A percentile compares a stretch with the other conserved stretches of the same genome.
These are phyloP conservation scores for Cyanoderma ruficeps DNA, from an alignment of 2,113 vertebrate species.

Conservation along the genomic window DNA sequence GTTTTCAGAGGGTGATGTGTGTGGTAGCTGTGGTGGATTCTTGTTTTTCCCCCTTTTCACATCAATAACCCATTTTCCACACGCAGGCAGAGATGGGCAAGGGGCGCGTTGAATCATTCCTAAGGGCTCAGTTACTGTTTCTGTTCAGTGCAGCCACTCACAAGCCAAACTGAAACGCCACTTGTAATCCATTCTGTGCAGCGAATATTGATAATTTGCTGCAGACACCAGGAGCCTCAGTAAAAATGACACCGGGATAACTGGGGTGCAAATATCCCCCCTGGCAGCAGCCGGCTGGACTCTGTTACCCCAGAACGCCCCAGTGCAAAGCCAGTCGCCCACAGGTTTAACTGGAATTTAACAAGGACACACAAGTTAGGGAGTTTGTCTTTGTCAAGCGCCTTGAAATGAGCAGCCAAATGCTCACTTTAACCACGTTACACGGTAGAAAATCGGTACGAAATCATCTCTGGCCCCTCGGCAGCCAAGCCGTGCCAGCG, in stretches of 20 bases:
- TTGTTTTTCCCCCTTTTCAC: not conserved
- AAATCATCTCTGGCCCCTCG: not conserved
- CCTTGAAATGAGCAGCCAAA: not conserved
- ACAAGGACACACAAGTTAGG: too few relatives aligned
- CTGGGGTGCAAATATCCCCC: not conserved
- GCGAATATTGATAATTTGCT: not conserved
- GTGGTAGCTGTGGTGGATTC: not conserved
- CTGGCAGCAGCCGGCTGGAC: not conserved
- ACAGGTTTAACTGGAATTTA: not conserved
- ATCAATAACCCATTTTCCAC: not conserved
- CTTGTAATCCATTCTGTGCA: not conserved
- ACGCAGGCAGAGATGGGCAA: not conserved
- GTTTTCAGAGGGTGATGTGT: not conserved
- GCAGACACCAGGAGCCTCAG: not conserved
- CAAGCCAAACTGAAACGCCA: not conserved
- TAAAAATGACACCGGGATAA: not conserved
- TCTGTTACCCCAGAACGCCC: not conserved
- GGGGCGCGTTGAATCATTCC: not conserved
- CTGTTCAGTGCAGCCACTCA: rapidly evolving
- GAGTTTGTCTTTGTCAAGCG: not conserved
- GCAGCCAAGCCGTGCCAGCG: not conserved
- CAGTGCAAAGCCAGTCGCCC: not conserved
- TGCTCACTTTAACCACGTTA: rapidly evolving
- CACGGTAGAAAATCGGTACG: not conserved
- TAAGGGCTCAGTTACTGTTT: not conserved